Base-by-base conservation (phyloP, 2,888 invertebrate species). In the Drosophila tanythrix region DNA sequence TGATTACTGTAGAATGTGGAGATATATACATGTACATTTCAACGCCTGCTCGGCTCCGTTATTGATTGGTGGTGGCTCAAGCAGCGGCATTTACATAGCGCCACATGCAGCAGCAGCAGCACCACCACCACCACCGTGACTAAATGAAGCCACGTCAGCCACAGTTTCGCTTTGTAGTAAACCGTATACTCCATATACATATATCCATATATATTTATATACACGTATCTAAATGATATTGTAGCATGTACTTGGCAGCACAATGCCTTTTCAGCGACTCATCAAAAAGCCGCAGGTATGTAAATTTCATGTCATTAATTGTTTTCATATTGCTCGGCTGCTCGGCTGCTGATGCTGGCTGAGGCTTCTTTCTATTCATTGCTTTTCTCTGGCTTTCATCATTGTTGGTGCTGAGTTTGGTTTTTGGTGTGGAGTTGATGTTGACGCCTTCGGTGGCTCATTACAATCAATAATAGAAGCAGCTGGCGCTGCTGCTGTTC, bases 381-480 rank as follows among this genome's bases (percentile, higher is more conserved):
- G 69, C 53, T 64, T 77, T 79, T 61, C 58, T 67, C 36, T 65
- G 31, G 43, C 48, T 58, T 71, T 74, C 55, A 40, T 43, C 40
- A 29, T 38, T 56, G 56, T 29, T 56, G 27, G 0, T 21, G 46
- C 15, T 46, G 15, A 8, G 21, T 6, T 74, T 71, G 52, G 29
- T 51, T 70, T 67, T 48, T 38, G 64, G 74, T 27, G 51, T 74
- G 65, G 67, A 27, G 33, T 33, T 74, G 86, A 71, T 74, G 81
- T 85, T 88, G 86, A 90, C 90, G 87, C 90, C 90, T 87, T 87
- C 89, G 90, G 83, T 87, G 90, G 90, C 89, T 88, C 90, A 90
- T 90, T 88, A 88, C 89, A 88, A 88, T 88, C 81, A 86, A 88
- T 89, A 90, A 76, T 79, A 13, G 18, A 38, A n/a, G 73, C 74